Evolutionary conservation across 2,888 invertebrate species (phyloP), one percentile per base, ranked within the genome.

Genomic region (Spicauda simplicius): DNA sequence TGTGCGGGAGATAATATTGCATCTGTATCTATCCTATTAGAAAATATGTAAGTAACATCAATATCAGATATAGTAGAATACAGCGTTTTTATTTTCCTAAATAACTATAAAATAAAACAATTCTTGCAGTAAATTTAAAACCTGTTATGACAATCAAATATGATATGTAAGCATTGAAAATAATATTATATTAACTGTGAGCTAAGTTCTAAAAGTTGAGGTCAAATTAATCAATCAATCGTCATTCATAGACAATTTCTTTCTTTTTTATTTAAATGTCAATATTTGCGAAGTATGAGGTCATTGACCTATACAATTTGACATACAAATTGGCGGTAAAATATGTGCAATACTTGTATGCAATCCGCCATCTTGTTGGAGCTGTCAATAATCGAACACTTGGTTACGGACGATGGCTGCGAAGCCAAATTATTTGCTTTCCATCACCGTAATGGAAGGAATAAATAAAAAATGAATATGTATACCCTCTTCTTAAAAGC

Each of bases 301-400:
- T 60, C 66, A 45, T 5, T 66, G 55, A 66, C 60, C 60, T 60
- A 48, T 25, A 25, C 25, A 25, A 25, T 25, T 25, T 25, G 25
- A 25, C 25, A 25, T 50, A 54, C 53, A 37, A 58, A 37, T 52
- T 58, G 58, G 64, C 58, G 65, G 41, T 30, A 25, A 25, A 25
- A 53, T 41, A 45, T 65, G 60, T 55, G n/a, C 48, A 66, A 60
- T 33, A n/a, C 20, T 48, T 25, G 25, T 25, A 25, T 65, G 65
- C 53, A 66, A 66, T 60, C 55, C 20, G 33, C 60, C 59, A 55
- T 48, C 60, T 66, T 60, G 60, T 60, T 48, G 30, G 55, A 14
- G 33, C 54, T 66, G 65, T 65, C 65, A 65, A 65, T 65, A 65
- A 65, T 54, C 16, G 48, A 60, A 20, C 33, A 60, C 45, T 55